A percentile compares a stretch with the other conserved stretches of the same genome.
These are phyloP conservation scores for Lateolabrax maculatus DNA, from an alignment of 2,797 vertebrate species.

Conservation along the genomic window DNA sequence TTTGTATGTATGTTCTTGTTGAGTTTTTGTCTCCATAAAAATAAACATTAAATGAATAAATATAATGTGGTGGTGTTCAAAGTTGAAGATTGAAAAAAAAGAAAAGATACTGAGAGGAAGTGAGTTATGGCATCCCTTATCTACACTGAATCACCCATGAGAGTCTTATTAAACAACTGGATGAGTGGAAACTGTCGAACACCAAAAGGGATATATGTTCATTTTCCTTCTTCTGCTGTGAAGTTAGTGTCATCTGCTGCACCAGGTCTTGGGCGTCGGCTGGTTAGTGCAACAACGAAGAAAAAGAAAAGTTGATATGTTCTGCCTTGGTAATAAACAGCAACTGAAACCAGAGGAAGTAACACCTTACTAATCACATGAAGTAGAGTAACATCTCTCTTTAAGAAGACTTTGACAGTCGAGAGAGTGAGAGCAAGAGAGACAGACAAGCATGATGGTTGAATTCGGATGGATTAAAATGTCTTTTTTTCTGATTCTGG, in stretches of 20 bases:
- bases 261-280: not conserved
- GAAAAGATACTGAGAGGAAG: not conserved
- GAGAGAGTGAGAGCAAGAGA: not conserved
- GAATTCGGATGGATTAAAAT: not conserved
- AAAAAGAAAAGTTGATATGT: not conserved
- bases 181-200: not conserved
- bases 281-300: not conserved
- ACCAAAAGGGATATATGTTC: not conserved
- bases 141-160: not conserved
- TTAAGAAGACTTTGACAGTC: not conserved
- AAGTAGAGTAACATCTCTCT: not conserved
- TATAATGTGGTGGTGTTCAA: too few species aligned
- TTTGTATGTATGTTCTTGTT: too few species aligned
- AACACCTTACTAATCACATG: not conserved
- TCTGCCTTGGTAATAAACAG: not conserved
- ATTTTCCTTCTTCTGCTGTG: not conserved
- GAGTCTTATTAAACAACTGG: not conserved
- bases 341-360: not conserved
- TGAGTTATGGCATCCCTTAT: not conserved
- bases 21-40: not conserved
- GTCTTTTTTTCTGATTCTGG: rapidly evolving
- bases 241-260: not conserved
- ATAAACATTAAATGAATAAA: not conserved
- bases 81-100: too few species aligned
- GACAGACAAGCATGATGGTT: not conserved